A percentile compares a stretch with the other conserved stretches of the same genome.
Conservation (phyloP, 1,140 invertebrate genomes). For the Euura saliciscinereae region DNA sequence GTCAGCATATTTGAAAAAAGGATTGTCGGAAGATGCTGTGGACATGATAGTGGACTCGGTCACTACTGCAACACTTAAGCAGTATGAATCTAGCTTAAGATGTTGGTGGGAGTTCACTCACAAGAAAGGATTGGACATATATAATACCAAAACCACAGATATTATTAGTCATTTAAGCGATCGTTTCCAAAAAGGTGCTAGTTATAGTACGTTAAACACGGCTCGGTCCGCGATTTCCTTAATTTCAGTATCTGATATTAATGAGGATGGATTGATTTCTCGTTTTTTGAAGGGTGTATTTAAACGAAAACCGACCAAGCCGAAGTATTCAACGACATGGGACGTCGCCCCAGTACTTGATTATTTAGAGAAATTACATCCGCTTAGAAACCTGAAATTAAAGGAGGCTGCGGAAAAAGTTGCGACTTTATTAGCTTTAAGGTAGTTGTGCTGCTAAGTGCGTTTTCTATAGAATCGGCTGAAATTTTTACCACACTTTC, state of each 20-base stretch:
- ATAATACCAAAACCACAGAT: conserved; percentile 13
- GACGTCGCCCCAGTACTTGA: conserved; percentile 15
- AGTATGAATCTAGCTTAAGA: conserved; percentile 18
- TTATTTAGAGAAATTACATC: conserved; percentile 16
- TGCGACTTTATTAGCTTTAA: conserved; percentile 6
- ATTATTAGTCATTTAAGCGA: conserved; percentile 16
- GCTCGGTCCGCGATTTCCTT: neutral
- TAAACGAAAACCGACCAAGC: conserved; percentile 13
- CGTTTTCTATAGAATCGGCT: no score
- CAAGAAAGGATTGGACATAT: conserved; percentile 9
- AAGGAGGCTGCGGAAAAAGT: conserved; percentile 7
- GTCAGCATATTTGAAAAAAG: conserved; percentile 15
- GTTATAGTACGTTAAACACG: no score
- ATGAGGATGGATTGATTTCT: conserved; percentile 12
- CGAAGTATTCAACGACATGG: conserved; percentile 21
- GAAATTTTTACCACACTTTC: no score
- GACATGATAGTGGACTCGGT: conserved; percentile 6
- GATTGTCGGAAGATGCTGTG: conserved; percentile 14
- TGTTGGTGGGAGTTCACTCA: conserved; percentile 14
- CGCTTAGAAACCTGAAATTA: neutral
- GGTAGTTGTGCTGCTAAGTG: no score
- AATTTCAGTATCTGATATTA: neutral
- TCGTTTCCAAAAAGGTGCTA: conserved; percentile 2
- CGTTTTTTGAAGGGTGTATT: conserved; percentile 23
- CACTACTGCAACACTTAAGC: conserved; percentile 9